These are phyloP conservation scores for Spinus pinus DNA, from an alignment of 2,797 vertebrate genomes.

Conservation along the genomic window DNA sequence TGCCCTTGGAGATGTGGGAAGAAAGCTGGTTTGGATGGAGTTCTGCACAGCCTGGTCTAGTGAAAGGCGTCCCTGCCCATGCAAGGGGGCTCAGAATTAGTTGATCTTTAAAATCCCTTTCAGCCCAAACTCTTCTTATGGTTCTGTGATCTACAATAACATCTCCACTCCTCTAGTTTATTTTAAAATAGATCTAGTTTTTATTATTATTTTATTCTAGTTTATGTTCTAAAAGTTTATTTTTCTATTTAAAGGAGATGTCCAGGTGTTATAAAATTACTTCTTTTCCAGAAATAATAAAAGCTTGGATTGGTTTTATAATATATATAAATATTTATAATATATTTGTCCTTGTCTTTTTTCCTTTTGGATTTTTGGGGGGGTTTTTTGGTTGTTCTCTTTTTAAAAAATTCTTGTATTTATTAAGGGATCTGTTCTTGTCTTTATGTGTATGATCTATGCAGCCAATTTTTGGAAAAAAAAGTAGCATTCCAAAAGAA, in stretches of 20 bases:
- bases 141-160: not conserved
- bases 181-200: not conserved
- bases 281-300: not conserved
- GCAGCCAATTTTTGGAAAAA: not conserved
- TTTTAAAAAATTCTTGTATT: accelerated
- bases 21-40: not conserved
- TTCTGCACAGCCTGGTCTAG: not conserved
- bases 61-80: not conserved
- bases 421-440: not conserved
- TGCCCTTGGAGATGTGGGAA: not conserved
- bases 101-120: not conserved
- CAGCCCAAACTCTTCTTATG: not conserved
- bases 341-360: not conserved
- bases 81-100: not conserved
- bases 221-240: too few species aligned
- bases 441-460: not conserved
- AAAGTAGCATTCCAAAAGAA: not conserved
- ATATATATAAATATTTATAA: not conserved
- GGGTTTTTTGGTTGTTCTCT: not conserved
- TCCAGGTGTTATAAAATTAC: not conserved
- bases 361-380: not conserved
- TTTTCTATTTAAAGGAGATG: not conserved
- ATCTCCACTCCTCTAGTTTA: not conserved
- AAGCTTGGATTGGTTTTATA: not conserved
- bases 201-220: too few species aligned